Conservation (phyloP, 2,797 vertebrate genomes). For the Poecilia gillii region DNA sequence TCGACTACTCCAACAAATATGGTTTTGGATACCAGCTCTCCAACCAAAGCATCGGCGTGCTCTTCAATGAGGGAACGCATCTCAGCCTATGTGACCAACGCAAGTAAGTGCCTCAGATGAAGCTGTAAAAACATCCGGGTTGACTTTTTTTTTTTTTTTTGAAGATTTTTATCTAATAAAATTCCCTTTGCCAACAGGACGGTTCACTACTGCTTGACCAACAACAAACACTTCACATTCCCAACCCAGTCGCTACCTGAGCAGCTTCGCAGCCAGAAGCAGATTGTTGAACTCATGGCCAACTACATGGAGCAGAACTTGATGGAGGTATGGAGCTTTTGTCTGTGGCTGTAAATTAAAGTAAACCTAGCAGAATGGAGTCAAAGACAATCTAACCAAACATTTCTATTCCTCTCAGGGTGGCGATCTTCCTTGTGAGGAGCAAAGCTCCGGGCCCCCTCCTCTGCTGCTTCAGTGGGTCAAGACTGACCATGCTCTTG, state of each 20-base stretch:
- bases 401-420: constrained; percentile 77
- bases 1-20: constrained; percentile 99
- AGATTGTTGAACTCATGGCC: constrained; percentile 90
- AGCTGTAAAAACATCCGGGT: neutral
- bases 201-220: constrained; percentile 93
- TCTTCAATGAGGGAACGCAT: constrained; percentile 97
- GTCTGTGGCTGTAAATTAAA: neutral
- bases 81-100: constrained; percentile 90
- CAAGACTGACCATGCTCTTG: constrained; percentile 95
- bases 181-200: constrained; percentile 76
- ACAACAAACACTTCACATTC: constrained; percentile 93
- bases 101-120: constrained; percentile 79
- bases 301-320: constrained; percentile 98
- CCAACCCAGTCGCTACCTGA: constrained; percentile 84
- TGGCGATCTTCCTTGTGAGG: constrained; percentile 86
- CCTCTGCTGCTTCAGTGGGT: constrained; percentile 95
- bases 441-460: constrained; percentile 75
- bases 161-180: neutral
- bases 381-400: constrained; percentile 5
- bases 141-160: neutral
- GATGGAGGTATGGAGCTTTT: constrained; percentile 89
- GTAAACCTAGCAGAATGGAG: neutral
- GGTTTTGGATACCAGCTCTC: constrained; percentile 98
- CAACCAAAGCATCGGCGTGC: constrained; percentile 91
- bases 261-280: constrained; percentile 91